Base-by-base conservation (phyloP, 2,797 vertebrate species). In the Tragopan temminckii region DNA sequence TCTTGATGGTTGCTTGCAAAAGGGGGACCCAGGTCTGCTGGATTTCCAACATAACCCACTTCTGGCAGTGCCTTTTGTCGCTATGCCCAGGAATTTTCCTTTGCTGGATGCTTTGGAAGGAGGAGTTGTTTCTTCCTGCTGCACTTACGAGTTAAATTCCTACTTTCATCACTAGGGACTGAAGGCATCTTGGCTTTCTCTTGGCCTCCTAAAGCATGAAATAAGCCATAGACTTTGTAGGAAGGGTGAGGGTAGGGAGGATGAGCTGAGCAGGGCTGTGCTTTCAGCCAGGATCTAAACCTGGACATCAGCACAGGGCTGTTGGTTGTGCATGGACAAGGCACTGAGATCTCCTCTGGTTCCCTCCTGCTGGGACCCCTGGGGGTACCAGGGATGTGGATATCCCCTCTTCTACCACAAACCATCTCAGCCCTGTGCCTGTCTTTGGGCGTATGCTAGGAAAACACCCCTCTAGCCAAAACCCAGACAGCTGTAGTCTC, bases 131-230 rank as follows among this genome's bases (percentile, higher is more conserved):
- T 71, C 83, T 66, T 80, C 42, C 62, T 84, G n/a, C 25, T 72
- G 72, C n/a, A 7, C 35, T 46, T 42, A 45, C 4, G 23, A 18
- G 52, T 38, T 15, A 11, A 46, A 23, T 66, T 46, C 64, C 8
- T 20, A 55, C 42, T 55, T 59, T 23, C 43, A 45, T 68, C 36
- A 7, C 2, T 27, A 25, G 68, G 42, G 66, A 27, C 48, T 45
- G 40, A 33, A 0, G 13, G 52, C 18, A 4, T n/a, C 77, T 89
- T 89, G 6, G 5, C 48, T 48, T 64, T 31, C 43, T 66, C 70
- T 89, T 25, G 50, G 68, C 53, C 31, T 85, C 76, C 53, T 35
- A 11, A 92, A 85, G 40, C 53, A 80, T 69, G 35, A 66, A 80
- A 63, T 11, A 31, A 89, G 62, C 5, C 17, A 36, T 20, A 87